A percentile compares a stretch with the other conserved stretches of the same genome.
Conservation (phyloP, 2,113 vertebrate species). For the Okapia johnstoni region DNA sequence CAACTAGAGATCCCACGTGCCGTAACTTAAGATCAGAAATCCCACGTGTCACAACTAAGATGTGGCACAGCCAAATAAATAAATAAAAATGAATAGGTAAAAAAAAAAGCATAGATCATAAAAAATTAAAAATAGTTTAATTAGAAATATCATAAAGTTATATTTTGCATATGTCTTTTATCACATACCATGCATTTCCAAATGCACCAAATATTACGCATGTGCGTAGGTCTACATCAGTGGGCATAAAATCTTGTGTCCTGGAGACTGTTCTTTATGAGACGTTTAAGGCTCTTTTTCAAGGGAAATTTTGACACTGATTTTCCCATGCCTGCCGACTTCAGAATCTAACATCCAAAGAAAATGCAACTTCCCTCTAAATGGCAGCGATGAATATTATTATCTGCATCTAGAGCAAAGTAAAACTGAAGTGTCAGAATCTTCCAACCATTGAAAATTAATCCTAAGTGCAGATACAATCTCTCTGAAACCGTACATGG, state of each 20-base stretch:
- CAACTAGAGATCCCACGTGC: neutral
- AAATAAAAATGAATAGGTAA: neutral
- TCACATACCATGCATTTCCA: neutral
- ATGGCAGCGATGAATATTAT: neutral
- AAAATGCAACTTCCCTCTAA: neutral
- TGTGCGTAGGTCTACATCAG: neutral
- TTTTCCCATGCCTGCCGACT: neutral
- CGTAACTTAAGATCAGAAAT: neutral
- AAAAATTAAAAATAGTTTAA: neutral
- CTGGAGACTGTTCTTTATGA: neutral
- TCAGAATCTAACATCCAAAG: neutral
- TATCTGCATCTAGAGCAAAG: conserved; percentile 14
- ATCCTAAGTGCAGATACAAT: conserved; percentile 21
- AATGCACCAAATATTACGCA: neutral
- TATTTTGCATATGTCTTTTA: neutral
- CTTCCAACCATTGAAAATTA: conserved; percentile 13
- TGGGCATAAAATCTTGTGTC: neutral
- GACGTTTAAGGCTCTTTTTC: neutral
- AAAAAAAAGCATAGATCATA: neutral
- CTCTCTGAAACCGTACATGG: neutral
- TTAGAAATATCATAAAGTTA: neutral
- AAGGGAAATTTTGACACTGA: conserved; percentile 7
- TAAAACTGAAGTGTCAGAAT: conserved; percentile 32
- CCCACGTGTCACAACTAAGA: neutral
- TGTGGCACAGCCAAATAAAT: neutral